These are phyloP conservation scores for Pseudonaja textilis DNA, from an alignment of 2,113 vertebrate species.

Conservation along the genomic window DNA sequence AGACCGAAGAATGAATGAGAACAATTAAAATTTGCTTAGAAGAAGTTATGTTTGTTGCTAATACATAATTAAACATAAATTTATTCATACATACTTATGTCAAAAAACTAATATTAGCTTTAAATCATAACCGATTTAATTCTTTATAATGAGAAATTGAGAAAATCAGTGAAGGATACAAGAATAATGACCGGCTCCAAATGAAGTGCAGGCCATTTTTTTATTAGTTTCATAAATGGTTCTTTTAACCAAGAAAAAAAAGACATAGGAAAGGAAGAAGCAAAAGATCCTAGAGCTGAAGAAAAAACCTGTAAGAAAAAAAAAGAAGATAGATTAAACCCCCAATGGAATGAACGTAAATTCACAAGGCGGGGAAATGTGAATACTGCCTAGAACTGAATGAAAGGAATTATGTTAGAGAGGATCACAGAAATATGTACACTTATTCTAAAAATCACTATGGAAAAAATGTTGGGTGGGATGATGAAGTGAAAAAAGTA, in stretches of 20 bases:
- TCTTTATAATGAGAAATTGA: neutral
- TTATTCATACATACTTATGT: neutral
- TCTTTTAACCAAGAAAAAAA: neutral
- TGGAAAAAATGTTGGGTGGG: neutral
- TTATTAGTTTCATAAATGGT: neutral
- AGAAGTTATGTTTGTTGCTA: neutral
- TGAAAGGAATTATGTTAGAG: neutral
- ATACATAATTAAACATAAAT: neutral
- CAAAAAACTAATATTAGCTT: neutral
- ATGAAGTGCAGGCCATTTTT: neutral
- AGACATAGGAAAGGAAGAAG: neutral
- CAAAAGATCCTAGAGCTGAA: neutral
- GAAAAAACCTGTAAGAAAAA: neutral
- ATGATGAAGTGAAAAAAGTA: neutral
- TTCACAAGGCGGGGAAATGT: neutral
- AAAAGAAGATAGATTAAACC: neutral
- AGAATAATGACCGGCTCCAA: neutral
- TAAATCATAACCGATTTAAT: neutral
- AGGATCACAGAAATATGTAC: neutral
- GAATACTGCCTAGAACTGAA: neutral
- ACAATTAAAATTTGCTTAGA: neutral
- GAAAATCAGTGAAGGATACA: neutral
- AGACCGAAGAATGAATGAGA: neutral
- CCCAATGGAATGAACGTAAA: neutral
- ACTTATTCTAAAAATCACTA: neutral